These are phyloP conservation scores for Papilio polyxenes DNA, from an alignment of 1,140 invertebrate genomes.

Conservation along the genomic window DNA sequence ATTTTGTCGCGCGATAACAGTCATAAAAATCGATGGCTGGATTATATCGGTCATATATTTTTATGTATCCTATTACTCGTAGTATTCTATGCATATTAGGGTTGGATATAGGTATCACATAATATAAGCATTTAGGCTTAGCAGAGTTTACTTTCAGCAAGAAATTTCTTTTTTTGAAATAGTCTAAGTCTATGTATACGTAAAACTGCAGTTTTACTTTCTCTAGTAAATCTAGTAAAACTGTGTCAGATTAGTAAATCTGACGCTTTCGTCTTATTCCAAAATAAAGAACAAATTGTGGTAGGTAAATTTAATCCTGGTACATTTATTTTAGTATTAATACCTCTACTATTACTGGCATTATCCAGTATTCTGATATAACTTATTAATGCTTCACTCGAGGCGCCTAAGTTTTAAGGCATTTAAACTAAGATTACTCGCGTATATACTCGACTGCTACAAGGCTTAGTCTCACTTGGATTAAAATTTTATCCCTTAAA, in stretches of 20 bases:
- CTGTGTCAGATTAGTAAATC: no score
- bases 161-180: not conserved
- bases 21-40: slow-evolving; percentile 26
- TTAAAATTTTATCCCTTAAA: not conserved
- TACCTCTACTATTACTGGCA: not conserved
- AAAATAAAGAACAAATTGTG: no score
- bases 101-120: not conserved
- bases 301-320: no score
- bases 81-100: slow-evolving; percentile 7
- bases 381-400: not conserved
- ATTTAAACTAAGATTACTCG: not conserved
- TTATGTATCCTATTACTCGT: slow-evolving; percentile 9
- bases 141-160: not conserved
- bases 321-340: not conserved
- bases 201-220: no score
- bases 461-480: not conserved
- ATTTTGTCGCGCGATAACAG: slow-evolving; percentile 36
- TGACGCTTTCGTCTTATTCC: no score
- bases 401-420: not conserved
- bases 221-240: no score
- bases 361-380: not conserved
- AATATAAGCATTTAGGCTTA: not conserved
- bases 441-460: not conserved
- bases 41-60: not conserved
- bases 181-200: no score